Evolutionary conservation across 53 echinoderm and acorn worm species (phyloP).

Genomic region (Crossaster papposus): DNA sequence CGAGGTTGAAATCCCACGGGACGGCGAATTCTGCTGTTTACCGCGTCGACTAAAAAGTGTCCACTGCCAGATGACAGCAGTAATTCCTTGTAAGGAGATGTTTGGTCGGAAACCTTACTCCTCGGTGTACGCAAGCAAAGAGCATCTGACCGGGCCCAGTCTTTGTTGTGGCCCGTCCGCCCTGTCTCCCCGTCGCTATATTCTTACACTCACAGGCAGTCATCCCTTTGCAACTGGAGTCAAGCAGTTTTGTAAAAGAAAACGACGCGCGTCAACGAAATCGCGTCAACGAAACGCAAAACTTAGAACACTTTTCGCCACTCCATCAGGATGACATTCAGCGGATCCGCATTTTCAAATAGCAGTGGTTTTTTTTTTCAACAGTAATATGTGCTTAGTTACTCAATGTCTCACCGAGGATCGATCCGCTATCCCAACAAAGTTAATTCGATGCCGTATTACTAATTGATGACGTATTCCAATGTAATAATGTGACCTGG

Average conservation of each 20-base stretch:
- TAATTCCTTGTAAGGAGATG: constrained; percentile 44
- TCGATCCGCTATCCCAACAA: not conserved
- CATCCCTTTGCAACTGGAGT: not conserved
- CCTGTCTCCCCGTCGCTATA: not conserved
- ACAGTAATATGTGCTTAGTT: constrained; percentile 4
- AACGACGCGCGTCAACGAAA: constrained; percentile 26
- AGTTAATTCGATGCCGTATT: not conserved
- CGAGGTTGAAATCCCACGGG: constrained; percentile 10
- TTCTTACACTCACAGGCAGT: not conserved
- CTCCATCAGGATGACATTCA: not conserved
- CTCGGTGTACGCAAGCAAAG: constrained; percentile 34
- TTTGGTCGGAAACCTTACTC: constrained; percentile 37
- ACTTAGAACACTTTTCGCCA: not conserved
- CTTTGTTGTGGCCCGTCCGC: not conserved
- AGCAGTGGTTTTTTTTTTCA: not conserved
- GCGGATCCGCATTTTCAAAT: not conserved
- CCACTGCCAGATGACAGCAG: constrained; percentile 33
- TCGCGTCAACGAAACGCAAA: constrained; percentile 13
- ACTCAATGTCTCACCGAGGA: constrained; percentile 23
- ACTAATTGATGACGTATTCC: not conserved
- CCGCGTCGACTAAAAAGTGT: constrained; percentile 23
- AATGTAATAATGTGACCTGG: not conserved
- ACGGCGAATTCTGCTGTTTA: constrained; percentile 28
- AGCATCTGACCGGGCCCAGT: not conserved
- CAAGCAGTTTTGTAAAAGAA: not conserved